phyloP scores from a whole-genome alignment of 2,888 invertebrate genomes.

The Scaptomyza caliginosa region DNA sequence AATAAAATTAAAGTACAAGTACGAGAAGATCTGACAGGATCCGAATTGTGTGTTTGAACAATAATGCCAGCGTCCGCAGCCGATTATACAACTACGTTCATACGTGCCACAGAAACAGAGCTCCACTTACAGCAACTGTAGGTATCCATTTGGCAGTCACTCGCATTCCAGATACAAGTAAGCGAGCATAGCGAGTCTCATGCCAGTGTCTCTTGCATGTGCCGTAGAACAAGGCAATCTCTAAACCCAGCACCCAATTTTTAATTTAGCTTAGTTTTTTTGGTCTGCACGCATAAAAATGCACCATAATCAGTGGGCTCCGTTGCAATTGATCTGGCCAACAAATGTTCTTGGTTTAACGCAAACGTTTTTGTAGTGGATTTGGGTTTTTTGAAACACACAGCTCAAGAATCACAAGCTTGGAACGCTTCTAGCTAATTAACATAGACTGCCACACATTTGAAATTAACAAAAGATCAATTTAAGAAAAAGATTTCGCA shows the following conservation, averaged over 20 bases:
- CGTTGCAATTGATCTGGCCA: conserved; percentile 39
- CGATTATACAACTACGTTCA: conserved; percentile 8
- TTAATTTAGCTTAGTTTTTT: background rate
- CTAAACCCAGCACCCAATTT: conserved; percentile 23
- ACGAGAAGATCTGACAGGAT: conserved; percentile 13
- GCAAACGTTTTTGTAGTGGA: conserved; percentile 27
- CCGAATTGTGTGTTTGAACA: conserved; percentile 63
- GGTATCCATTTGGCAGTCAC: conserved; percentile 44
- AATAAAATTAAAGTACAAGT: conserved; percentile 18
- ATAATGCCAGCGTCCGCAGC: conserved; percentile 47
- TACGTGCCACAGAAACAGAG: conserved; percentile 61
- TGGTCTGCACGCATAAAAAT: conserved; percentile 42
- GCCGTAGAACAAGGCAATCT: background rate
- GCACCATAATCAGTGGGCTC: conserved; percentile 15
- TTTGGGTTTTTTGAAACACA: background rate
- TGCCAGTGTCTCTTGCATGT: conserved; percentile 44
- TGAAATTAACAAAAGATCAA: conserved; percentile 27
- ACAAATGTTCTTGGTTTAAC: conserved; percentile 26
- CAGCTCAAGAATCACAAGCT: background rate
- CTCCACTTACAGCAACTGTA: conserved; percentile 10
- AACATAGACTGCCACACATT: conserved; percentile 31
- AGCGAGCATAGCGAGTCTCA: conserved; percentile 50
- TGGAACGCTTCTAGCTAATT: conserved; percentile 34
- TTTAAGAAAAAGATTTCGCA: conserved; percentile 12
- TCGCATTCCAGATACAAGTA: conserved; percentile 67